Base-by-base conservation (phyloP, 2,797 vertebrate genomes). In the Microctenopoma steveboyesi region DNA sequence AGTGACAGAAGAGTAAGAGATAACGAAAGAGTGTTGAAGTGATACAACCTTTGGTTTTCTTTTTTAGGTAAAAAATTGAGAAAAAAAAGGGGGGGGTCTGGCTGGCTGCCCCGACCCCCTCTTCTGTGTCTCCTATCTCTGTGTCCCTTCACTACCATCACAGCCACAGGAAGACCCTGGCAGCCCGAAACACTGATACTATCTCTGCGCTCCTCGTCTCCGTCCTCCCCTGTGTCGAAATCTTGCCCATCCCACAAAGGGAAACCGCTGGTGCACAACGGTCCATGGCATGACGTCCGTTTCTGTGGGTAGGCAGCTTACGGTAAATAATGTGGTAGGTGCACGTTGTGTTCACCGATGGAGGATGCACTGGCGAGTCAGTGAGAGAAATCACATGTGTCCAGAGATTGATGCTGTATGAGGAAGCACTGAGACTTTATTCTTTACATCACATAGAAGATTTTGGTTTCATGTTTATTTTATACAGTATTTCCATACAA, bases 101-200 rank as follows among this genome's bases (percentile, higher is more conserved):
- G 69, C 55, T 67, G 33, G 28, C 47, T 69, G 40, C 82, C 76
- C 62, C 62, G 56, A 33, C 46, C 79, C 61, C 46, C 27, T 69
- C 37, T 66, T 65, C 64, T 78, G 13, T 30, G 4, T 64, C 78
- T 80, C 78, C 88, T 90, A 88, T 90, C 90, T 92, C 85, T 91
- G 5, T 73, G 82, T 84, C 88, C 88, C 77, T 79, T 84, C 85
- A 46, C 74, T 88, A 64, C 88, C 90, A 90, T 91, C 86, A 83
- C 86, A 88, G 91, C 92, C 92, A 95, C 94, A 95, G 94, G 93
- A 95, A 95, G 91, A 76, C 91, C 81, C 79, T 87, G 90, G 83
- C 92, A 91, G 84, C 88, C 85, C 86, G 0, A 75, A 81, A 71
- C 72, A 76, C 92, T 92, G 93, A 95, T 94, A 89, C 80, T 85